Evolutionary conservation across 1,140 invertebrate species (phyloP), one percentile per base, ranked within the genome.

Genomic region (Drosophila arawakana): DNA sequence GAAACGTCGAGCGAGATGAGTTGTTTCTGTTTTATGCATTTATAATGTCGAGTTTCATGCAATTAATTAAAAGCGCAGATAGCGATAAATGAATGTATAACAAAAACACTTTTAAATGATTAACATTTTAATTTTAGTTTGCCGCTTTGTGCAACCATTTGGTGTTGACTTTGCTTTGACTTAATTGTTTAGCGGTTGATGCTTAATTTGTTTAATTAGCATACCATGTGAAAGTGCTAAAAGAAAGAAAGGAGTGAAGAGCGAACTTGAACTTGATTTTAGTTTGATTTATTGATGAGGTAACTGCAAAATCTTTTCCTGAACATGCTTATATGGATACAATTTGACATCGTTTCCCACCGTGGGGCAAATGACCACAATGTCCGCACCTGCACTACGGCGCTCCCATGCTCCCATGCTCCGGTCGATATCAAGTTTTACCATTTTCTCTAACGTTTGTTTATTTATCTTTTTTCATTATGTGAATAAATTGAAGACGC

Each of bases 41-140:
- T 77, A 74, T 83, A 80, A 80, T 80, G 59, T 67, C 41, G 77
- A 73, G 83, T 79, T 86, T 86, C 82, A 88, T 83, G 88, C 80
- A 86, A 78, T 88, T 86, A 76, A 76, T 82, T 80, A 47, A 47
- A 73, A 59, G 55, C 70, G 39, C 55, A 54, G 63, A 18, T 63
- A 37, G 35, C 54, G 21, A 58, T 18, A 39, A 18, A 8, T 13
- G 9, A 52, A 35, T 25, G 13, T 41, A 39, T 75, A 74, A 54
- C 21, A 68, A 21, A 58, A 39, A 15, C 52, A 21, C 21, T 80
- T 76, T 61, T 54, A 76, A 82, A 68, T 88, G 80, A 67, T 88
- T 72, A 72, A 65, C 82, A 83, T 77, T 71, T 88, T 43, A 83
- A 86, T 88, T 82, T 63, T 11, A 57, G 47, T 39, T 70, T 73